A percentile compares a stretch with the other conserved stretches of the same genome.
These are phyloP conservation scores for Crocidura indochinensis DNA, from an alignment of 2,797 vertebrate species.

Conservation along the genomic window DNA sequence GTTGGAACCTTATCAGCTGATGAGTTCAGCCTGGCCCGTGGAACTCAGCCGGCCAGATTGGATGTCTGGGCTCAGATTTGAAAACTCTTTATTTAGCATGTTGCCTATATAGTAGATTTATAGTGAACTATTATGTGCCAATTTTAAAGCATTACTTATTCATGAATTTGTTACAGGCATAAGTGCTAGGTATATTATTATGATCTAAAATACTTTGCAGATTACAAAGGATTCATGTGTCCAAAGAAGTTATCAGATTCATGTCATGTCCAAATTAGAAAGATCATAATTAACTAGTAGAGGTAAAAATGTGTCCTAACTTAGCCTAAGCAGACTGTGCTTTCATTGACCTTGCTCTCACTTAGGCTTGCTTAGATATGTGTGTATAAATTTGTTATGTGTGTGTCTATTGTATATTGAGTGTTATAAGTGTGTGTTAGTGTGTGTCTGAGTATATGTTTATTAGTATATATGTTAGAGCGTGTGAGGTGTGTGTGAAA, in stretches of 20 bases:
- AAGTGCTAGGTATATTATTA: slow-evolving; percentile 57
- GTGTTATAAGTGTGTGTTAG: too few species aligned
- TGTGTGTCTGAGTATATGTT: too few species aligned
- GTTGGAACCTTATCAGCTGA: slow-evolving; percentile 51
- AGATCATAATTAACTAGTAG: slow-evolving; percentile 47
- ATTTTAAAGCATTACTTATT: slow-evolving; percentile 71
- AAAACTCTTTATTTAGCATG: slow-evolving; percentile 53
- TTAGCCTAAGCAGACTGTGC: slow-evolving; percentile 19
- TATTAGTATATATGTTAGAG: too few species aligned
- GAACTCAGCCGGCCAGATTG: slow-evolving; percentile 39
- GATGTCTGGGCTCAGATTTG: slow-evolving; percentile 49
- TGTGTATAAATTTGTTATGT: background rate
- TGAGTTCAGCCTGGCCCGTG: slow-evolving; percentile 27
- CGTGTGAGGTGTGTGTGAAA: too few species aligned
- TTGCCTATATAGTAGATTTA: slow-evolving; percentile 51
- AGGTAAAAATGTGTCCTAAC: slow-evolving; percentile 48
- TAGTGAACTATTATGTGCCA: slow-evolving; percentile 54
- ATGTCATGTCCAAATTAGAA: slow-evolving; percentile 56
- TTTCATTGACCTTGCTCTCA: background rate
- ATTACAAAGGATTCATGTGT: slow-evolving; percentile 65
- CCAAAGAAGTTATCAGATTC: slow-evolving; percentile 54
- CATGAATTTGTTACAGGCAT: slow-evolving; percentile 45
- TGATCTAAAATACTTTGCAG: slow-evolving; percentile 76
- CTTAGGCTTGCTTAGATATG: background rate
- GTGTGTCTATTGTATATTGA: too few species aligned